Conservation (phyloP, 2,888 invertebrate genomes). For the Elegia similella region DNA sequence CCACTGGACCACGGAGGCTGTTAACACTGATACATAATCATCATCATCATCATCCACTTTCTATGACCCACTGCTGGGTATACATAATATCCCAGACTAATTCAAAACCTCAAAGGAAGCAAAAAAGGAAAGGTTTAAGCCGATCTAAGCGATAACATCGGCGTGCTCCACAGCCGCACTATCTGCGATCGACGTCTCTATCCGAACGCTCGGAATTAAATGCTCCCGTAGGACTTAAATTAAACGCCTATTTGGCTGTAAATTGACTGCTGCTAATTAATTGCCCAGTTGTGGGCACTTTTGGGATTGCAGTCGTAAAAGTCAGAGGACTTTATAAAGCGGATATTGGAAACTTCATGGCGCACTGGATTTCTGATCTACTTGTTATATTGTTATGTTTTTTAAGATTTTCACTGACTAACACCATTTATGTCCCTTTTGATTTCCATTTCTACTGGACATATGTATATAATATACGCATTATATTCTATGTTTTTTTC, state of each 20-base stretch:
- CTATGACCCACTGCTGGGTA: no score
- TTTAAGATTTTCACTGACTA: no score
- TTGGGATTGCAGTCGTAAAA: slow-evolving; percentile 3
- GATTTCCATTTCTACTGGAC: no score
- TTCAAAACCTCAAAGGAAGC: neutral
- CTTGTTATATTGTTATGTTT: neutral
- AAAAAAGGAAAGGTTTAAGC: neutral
- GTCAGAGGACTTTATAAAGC: slow-evolving; percentile 4
- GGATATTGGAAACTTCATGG: neutral
- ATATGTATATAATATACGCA: no score
- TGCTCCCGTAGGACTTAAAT: slow-evolving; percentile 12
- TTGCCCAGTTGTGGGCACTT: neutral
- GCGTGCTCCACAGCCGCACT: neutral
- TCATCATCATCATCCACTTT: no score
- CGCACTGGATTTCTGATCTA: neutral
- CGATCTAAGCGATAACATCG: slow-evolving; percentile 5
- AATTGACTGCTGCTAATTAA: slow-evolving; percentile 11
- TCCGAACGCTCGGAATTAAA: neutral
- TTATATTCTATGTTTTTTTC: no score
- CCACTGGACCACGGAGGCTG: no score
- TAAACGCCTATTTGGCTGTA: slow-evolving; percentile 13
- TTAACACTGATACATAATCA: no score
- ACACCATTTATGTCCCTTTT: no score
- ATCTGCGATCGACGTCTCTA: slow-evolving; percentile 14
- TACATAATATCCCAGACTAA: neutral